Conservation (phyloP, 2,888 invertebrate species). For the Drosophila robusta region DNA sequence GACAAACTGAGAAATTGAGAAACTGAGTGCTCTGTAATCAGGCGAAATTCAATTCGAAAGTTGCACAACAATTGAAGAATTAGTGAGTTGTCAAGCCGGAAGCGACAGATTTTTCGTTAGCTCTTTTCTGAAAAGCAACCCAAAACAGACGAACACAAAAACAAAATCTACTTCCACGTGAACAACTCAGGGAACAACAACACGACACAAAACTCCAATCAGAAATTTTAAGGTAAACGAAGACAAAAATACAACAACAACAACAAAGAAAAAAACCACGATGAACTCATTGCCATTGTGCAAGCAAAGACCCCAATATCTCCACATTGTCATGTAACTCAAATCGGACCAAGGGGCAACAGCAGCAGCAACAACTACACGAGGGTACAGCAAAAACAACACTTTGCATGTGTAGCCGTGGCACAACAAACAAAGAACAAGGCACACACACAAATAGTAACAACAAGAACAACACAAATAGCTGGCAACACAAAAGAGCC, state of each 20-base stretch:
- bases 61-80: constrained; percentile 55
- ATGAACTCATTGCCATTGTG: constrained; percentile 72
- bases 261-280: constrained; percentile 25
- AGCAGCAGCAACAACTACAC: constrained; percentile 39
- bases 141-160: constrained; percentile 15
- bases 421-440: constrained; percentile 57
- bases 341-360: constrained; percentile 52
- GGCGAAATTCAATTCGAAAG: constrained; percentile 45
- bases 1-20: constrained; percentile 5
- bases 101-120: constrained; percentile 36
- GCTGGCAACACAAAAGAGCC: constrained; percentile 38
- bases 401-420: constrained; percentile 70
- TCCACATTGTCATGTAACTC: constrained; percentile 70
- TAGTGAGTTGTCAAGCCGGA: constrained; percentile 60
- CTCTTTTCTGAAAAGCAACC: constrained; percentile 27
- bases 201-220: constrained; percentile 35
- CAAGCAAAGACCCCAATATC: constrained; percentile 59
- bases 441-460: constrained; percentile 36
- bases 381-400: constrained; percentile 66
- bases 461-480: constrained; percentile 59
- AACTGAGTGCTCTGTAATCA: constrained; percentile 15
- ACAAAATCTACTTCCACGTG: constrained; percentile 20
- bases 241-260: constrained; percentile 5
- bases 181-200: constrained; percentile 20
- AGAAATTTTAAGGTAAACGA: constrained; percentile 36